Conservation (phyloP, 2,797 vertebrate species). For the Onychomys leucogaster region DNA sequence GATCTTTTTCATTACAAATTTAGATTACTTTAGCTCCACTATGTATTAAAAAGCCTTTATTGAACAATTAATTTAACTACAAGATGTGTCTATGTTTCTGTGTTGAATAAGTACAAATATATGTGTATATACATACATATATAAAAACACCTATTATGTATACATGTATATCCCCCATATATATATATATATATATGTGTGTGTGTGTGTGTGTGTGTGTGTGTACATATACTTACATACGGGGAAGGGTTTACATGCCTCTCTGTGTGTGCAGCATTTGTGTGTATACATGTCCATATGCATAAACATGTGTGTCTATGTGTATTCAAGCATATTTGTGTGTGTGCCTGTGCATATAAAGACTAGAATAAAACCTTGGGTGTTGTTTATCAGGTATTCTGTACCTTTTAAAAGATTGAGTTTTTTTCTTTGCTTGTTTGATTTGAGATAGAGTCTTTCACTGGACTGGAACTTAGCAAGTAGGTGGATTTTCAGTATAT, state of each 20-base stretch:
- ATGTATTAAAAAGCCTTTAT: background rate
- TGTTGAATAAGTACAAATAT: background rate
- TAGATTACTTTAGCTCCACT: background rate
- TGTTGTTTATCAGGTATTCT: background rate
- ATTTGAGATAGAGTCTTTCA: background rate
- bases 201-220: no score
- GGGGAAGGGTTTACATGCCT: background rate
- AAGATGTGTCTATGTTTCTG: background rate
- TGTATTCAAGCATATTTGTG: background rate
- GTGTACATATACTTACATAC: background rate
- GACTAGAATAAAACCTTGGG: background rate
- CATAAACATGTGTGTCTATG: background rate
- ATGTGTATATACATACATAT: background rate
- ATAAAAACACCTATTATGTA: background rate
- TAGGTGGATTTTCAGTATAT: background rate
- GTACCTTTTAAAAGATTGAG: background rate
- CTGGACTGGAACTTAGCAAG: background rate
- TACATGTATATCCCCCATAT: no score
- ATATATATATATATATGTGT: no score
- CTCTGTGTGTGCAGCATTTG: background rate
- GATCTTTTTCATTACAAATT: constrained; percentile 1
- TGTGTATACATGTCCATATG: background rate
- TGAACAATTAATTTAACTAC: background rate
- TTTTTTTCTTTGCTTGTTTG: no score
- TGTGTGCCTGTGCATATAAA: background rate